Conservation (phyloP, 2,797 vertebrate genomes). For the Sardinella longiceps region DNA sequence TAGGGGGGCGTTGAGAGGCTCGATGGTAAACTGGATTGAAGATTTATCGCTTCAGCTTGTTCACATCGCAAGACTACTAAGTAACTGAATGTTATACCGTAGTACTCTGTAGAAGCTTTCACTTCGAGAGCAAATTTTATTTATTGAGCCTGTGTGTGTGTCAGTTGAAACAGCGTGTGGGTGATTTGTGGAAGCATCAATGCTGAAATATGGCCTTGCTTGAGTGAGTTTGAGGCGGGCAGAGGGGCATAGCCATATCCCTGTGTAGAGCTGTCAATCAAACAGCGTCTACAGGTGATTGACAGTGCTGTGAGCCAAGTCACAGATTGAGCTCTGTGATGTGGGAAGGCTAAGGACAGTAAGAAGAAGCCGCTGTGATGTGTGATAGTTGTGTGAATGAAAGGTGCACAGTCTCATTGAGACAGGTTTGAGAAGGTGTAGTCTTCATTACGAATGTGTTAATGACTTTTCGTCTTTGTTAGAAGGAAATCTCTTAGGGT, state of each 20-base stretch:
- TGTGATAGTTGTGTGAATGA: not conserved
- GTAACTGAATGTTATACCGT: not conserved
- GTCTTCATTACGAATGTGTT: not conserved
- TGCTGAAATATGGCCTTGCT: not conserved
- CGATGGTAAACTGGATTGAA: not conserved
- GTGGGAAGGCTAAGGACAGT: not conserved
- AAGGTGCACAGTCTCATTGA: not conserved
- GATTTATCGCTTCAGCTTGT: not conserved
- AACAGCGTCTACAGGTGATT: not conserved
- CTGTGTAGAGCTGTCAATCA: not conserved
- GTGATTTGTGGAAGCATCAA: not conserved
- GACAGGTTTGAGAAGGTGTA: not conserved
- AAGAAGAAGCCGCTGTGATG: not conserved
- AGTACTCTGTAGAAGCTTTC: no score
- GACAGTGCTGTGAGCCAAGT: not conserved
- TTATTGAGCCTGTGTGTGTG: not conserved
- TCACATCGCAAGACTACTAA: not conserved
- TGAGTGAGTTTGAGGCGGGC: not conserved
- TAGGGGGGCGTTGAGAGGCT: no score
- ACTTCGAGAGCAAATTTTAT: not conserved
- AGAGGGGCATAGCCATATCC: not conserved
- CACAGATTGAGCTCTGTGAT: constrained; percentile 9
- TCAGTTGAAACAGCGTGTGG: not conserved
- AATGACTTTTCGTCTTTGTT: no score
- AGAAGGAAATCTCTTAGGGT: no score